A percentile compares a stretch with the other conserved stretches of the same genome.
These are phyloP conservation scores for Leptinotarsa haldemani DNA, from an alignment of 2,888 invertebrate species.

Conservation along the genomic window DNA sequence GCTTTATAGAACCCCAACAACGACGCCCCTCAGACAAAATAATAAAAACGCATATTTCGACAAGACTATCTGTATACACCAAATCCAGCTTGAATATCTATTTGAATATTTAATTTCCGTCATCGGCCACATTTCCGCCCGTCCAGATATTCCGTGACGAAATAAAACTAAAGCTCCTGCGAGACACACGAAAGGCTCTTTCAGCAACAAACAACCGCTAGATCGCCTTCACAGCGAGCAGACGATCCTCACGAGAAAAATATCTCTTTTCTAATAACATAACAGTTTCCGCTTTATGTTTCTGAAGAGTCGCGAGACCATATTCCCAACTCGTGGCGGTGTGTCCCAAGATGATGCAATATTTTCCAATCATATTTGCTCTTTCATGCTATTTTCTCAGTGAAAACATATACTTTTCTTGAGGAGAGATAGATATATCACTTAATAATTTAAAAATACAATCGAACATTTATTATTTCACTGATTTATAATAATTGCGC, in stretches of 20 bases:
- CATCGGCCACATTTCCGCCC: not conserved
- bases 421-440: too few species aligned
- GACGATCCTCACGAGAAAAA: not conserved
- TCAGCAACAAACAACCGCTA: constrained; percentile 1
- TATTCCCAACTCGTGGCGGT: not conserved
- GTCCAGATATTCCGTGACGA: not conserved
- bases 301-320: not conserved
- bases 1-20: too few species aligned
- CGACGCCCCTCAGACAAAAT: too few species aligned
- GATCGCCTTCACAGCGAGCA: not conserved
- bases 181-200: not conserved
- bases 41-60: not conserved
- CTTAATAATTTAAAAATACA: too few species aligned
- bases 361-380: not conserved
- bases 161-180: not conserved
- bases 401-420: too few species aligned
- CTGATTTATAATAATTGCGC: too few species aligned
- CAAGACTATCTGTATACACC: not conserved
- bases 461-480: too few species aligned
- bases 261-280: constrained; percentile 2
- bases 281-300: constrained; percentile 8
- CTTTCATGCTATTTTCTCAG: not conserved
- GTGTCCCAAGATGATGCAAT: not conserved
- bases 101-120: constrained; percentile 8
- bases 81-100: not conserved